These are phyloP conservation scores for Semicossyphus pulcher DNA, from an alignment of 2,113 vertebrate genomes.

Conservation along the genomic window DNA sequence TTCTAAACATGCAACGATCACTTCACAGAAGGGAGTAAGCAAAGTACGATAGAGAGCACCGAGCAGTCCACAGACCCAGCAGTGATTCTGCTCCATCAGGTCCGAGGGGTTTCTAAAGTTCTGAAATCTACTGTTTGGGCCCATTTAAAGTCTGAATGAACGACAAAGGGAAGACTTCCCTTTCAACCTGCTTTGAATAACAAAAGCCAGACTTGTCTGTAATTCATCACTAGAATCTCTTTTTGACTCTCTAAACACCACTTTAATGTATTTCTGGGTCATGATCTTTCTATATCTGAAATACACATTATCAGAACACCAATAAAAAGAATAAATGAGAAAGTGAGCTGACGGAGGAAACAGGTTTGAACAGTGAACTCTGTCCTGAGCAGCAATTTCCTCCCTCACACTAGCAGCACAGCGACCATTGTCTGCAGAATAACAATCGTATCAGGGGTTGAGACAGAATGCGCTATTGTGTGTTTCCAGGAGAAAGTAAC, in stretches of 20 bases:
- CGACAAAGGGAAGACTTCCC: background rate
- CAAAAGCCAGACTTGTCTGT: background rate
- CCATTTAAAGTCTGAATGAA: slow-evolving; percentile 6
- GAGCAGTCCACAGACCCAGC: too few species aligned
- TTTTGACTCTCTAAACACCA: background rate
- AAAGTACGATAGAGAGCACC: too few species aligned
- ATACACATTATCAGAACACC: background rate
- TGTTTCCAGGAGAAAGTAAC: slow-evolving; percentile 40
- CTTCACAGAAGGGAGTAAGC: too few species aligned
- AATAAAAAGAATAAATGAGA: background rate
- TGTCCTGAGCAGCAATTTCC: slow-evolving; percentile 24
- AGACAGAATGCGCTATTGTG: slow-evolving; percentile 42
- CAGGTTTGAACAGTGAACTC: background rate
- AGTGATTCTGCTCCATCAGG: too few species aligned
- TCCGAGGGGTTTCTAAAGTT: background rate
- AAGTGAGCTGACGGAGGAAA: background rate
- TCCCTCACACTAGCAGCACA: slow-evolving; percentile 4
- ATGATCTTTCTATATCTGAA: background rate
- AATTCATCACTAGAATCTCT: background rate
- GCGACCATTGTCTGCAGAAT: slow-evolving; percentile 22
- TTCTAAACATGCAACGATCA: too few species aligned
- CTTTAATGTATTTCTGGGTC: background rate
- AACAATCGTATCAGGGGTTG: slow-evolving; percentile 38
- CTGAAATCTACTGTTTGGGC: background rate
- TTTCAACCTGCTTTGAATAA: slow-evolving; percentile 14